Evolutionary conservation across 2,888 invertebrate genomes (phyloP), one percentile per base, ranked within the genome.

Genomic region (Eudasyphora cyanicolor): DNA sequence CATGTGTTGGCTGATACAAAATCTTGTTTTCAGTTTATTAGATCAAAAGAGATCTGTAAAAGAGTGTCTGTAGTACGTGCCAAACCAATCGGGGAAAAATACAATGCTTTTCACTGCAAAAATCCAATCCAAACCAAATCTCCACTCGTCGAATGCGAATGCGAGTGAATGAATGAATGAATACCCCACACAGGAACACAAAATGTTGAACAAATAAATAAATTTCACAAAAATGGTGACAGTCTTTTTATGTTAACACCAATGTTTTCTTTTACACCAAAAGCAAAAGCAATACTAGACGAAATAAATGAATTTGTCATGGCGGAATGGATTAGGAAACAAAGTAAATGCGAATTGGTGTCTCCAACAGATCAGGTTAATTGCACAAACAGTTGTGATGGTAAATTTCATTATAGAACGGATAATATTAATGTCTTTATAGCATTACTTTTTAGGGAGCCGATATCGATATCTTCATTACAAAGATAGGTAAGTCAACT

Each of bases 1-100:
- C 78, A 75, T 84, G 83, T 84, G 83, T 84, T 84, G 83, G 83
- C 80, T 80, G 83, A 84, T 84, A 81, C 71, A 78, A 84, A 84
- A 67, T 84, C 83, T 84, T 80, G 83, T 81, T 79, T 80, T 80
- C 80, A 70, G 75, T 57, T 67, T 29, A 51, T 69, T 69, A 84
- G 77, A 80, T 80, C 75, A 78, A 76, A 76, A 57, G 17, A 76
- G 73, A 76, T 81, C 67, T 67, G 67, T 67, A 17, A 17, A n/a
- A n/a, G n/a, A n/a, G n/a, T 49, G 2, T 12, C 12, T n/a, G 38
- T 64, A 38, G 75, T 78, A 75, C 75, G 80, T 83, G 74, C 74
- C 54, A 73, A n/a, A n/a, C n/a, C n/a, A n/a, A n/a, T 57, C 2
- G 19, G 35, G 67, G 67, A 10, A n/a, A 38, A 35, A 64, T 64